Evolutionary conservation across 64 coral and sea anemone genomes (phyloP), one percentile per base, ranked within the genome.

Genomic region (Platygyra sinensis): DNA sequence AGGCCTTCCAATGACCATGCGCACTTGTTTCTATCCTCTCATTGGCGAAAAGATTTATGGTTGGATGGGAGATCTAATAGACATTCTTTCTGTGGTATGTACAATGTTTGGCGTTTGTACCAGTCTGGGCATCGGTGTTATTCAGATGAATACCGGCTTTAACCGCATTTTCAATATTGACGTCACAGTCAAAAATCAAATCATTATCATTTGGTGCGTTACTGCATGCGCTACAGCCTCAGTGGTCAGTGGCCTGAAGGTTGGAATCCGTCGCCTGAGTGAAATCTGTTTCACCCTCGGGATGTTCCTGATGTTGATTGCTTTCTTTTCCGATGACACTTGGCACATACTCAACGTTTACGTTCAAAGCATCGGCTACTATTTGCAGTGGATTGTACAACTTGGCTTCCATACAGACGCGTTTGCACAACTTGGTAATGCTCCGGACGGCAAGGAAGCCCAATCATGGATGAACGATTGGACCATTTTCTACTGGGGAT

Each of bases 71-170:
- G 93, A 94, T 60, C 52, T 86, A 2, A 30, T 94, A n/a, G 93
- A 94, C 71, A 80, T 94, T 52, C 88, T 94, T 0, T 87, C 93
- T 1, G 88, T 94, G 18, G 62, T 79, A 18, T 90, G 88, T 9
- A 94, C 93, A 0, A 94, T 94, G 93, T 90, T 91, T 67, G 93
- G 93, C 13, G 93, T 94, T 0, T 94, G 93, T 29, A 94, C 93
- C 16, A 94, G 93, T 80, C 93, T 94, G 27, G 88, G 93, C 16
- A 17, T 87, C 19, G 93, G 93, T 9, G 89, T 87, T 33, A 73
- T 94, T 8, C 73, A 75, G 69, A 52, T 94, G 15, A 94, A 94
- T n/a, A 87, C 80, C 24, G 93, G 93, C 10, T 30, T 94, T 24
- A 62, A 87, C 12, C 80, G 93, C 3, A 19, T 94, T n/a, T 90